Base-by-base conservation (phyloP, 2,113 vertebrate genomes). In the Natator depressus region DNA sequence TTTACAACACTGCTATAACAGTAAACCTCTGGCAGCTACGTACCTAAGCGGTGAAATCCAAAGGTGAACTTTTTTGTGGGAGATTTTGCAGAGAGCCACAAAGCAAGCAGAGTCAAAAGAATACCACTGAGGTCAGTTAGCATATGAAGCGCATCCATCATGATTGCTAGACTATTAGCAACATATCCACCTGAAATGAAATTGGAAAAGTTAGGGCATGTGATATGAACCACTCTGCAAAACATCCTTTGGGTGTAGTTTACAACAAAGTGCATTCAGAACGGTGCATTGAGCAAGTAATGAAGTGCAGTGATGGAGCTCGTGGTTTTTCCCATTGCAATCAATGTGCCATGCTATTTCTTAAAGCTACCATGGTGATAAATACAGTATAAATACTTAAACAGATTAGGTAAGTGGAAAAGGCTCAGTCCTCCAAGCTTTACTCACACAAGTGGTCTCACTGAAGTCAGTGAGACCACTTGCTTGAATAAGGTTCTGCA, bases 71-170 rank as follows among this genome's bases (percentile, higher is more conserved):
- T 99, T 95, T 98, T 99, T 27, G 99, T 99, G 7, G 99, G 99
- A 4, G 99, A 99, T 94, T 99, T 99, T 87, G 98, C 98, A 79
- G 99, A 99, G 53, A 99, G 98, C 99, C 99, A 99, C 90, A 99
- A 98, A 82, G 99, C 99, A 35, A 99, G 98, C 91, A 99, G 97
- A 20, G 99, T 99, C 94, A 99, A 98, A 95, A 99, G 96, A 97
- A 99, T 99, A 83, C 99, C 99, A 16, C 99, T 98, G 88, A 99
- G 99, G 92, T 99, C 99, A 24, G 99, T 99, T 80, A 99, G 96
- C 98, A 99, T 99, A 97, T 99, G 99, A 95, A 99, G 98, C 1
- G 99, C 99, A 92, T 99, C 99, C 6, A 99, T 99, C 99, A 99
- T 99, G 88, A 99, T 99, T 88, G 99, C 99, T 87, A 99, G 97